Conservation (phyloP, 2,888 invertebrate species). For the Vesta saturnalis region DNA sequence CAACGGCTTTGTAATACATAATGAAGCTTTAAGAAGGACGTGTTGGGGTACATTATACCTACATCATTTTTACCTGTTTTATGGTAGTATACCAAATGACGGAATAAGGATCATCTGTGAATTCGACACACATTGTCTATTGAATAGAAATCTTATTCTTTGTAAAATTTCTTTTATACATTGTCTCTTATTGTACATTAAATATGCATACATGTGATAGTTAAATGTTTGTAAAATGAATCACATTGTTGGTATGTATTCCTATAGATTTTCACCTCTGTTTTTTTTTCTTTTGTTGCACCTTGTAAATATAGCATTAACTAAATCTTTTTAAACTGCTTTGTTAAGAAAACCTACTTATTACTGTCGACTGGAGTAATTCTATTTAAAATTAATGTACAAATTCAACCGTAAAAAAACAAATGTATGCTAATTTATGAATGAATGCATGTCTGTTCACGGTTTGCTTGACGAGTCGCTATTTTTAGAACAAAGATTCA, state of each 20-base stretch:
- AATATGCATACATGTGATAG: neutral
- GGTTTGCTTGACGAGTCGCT: slow-evolving; percentile 15
- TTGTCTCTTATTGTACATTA: too few species aligned
- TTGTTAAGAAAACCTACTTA: neutral
- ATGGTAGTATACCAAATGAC: neutral
- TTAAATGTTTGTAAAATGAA: neutral
- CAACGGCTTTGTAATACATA: slow-evolving; percentile 17
- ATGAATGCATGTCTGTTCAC: slow-evolving; percentile 25
- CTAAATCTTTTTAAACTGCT: neutral
- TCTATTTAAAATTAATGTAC: slow-evolving; percentile 14
- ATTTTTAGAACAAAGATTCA: slow-evolving; percentile 17
- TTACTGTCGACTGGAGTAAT: too few species aligned
- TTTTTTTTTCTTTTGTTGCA: too few species aligned
- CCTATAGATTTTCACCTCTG: too few species aligned
- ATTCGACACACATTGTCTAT: too few species aligned
- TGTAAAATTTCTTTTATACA: too few species aligned
- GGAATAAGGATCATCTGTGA: neutral
- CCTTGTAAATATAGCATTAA: too few species aligned
- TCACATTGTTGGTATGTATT: neutral
- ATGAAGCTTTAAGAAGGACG: slow-evolving; percentile 10
- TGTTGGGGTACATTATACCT: slow-evolving; percentile 15
- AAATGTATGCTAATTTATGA: slow-evolving; percentile 27
- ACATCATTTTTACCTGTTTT: slow-evolving; percentile 17
- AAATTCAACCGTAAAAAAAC: neutral
- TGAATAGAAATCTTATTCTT: too few species aligned